A percentile compares a stretch with the other conserved stretches of the same genome.
Evolutionary conservation across 2,888 invertebrate genomes (phyloP).

Genomic region (Anarsia innoxiella): DNA sequence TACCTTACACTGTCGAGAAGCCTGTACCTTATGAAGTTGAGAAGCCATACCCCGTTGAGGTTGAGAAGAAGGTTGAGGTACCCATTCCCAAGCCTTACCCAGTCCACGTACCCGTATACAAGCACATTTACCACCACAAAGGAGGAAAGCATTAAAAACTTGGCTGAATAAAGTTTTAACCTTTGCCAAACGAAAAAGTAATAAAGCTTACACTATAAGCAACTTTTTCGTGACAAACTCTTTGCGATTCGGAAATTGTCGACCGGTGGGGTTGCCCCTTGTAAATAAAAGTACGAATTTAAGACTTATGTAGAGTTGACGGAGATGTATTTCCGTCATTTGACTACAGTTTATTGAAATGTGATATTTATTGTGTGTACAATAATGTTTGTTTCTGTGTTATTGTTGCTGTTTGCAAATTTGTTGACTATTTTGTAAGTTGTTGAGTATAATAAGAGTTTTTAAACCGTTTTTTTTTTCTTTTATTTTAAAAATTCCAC

Average conservation of each 20-base stretch:
- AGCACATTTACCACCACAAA: conserved; percentile 81
- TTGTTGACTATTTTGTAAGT: conserved; percentile 72
- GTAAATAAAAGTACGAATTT: conserved; percentile 42
- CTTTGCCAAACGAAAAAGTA: conserved; percentile 20
- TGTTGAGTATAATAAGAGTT: too few relatives aligned
- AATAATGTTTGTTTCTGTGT: conserved; percentile 42
- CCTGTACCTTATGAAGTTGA: conserved; percentile 82
- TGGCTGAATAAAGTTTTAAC: conserved; percentile 5
- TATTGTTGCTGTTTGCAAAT: conserved; percentile 55
- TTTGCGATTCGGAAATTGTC: conserved; percentile 17
- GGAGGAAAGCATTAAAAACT: conserved; percentile 64
- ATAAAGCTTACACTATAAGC: conserved; percentile 39
- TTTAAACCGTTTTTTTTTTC: too few relatives aligned
- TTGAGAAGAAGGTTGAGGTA: conserved; percentile 83
- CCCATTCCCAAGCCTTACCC: conserved; percentile 83
- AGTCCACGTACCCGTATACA: conserved; percentile 83
- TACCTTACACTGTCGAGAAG: conserved; percentile 84
- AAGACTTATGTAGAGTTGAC: conserved; percentile 42
- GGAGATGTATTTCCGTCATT: conserved; percentile 50
- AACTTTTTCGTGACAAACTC: conserved; percentile 18
- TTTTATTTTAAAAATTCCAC: too few relatives aligned
- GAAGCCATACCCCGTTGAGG: conserved; percentile 84
- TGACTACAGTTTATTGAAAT: conserved; percentile 48
- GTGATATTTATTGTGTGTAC: conserved; percentile 73
- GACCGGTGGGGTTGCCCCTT: conserved; percentile 31